Conservation (phyloP, 2,888 invertebrate genomes). For the Acrocyrtus sp. region DNA sequence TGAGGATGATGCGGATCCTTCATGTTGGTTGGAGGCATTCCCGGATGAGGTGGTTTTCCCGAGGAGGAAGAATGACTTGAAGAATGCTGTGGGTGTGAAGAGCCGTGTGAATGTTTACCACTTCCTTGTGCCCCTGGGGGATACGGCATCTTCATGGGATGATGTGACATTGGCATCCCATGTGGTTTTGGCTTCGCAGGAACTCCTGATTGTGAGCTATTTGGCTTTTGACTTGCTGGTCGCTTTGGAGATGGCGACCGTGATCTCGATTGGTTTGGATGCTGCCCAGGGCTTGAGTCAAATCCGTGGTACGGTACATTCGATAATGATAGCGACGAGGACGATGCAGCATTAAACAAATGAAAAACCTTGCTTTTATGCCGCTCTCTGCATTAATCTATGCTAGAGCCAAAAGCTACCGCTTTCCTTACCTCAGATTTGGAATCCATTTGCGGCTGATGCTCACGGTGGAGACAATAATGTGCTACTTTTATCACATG, state of each 20-base stretch:
- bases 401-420: not conserved
- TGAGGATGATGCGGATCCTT: constrained; percentile 51
- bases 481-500: constrained; percentile 95
- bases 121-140: constrained; percentile 32
- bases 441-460: constrained; percentile 71
- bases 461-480: constrained; percentile 79
- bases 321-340: constrained; percentile 15
- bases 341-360: constrained; percentile 14
- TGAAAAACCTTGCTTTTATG: no score
- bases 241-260: constrained; percentile 55
- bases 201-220: constrained; percentile 34
- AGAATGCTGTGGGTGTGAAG: constrained; percentile 21
- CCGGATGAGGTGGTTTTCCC: constrained; percentile 45
- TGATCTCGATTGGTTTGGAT: constrained; percentile 34
- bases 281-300: constrained; percentile 43
- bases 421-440: constrained; percentile 75
- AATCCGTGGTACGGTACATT: constrained; percentile 38
- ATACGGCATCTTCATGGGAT: constrained; percentile 45
- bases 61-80: constrained; percentile 20
- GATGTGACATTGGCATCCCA: constrained; percentile 27
- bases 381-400: constrained; percentile 76
- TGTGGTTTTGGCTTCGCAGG: constrained; percentile 47
- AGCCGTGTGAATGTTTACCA: constrained; percentile 28
- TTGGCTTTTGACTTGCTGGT: constrained; percentile 36
- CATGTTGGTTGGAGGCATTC: constrained; percentile 25